Conservation (phyloP, 2,888 invertebrate species). For the Octonoba sinensis region DNA sequence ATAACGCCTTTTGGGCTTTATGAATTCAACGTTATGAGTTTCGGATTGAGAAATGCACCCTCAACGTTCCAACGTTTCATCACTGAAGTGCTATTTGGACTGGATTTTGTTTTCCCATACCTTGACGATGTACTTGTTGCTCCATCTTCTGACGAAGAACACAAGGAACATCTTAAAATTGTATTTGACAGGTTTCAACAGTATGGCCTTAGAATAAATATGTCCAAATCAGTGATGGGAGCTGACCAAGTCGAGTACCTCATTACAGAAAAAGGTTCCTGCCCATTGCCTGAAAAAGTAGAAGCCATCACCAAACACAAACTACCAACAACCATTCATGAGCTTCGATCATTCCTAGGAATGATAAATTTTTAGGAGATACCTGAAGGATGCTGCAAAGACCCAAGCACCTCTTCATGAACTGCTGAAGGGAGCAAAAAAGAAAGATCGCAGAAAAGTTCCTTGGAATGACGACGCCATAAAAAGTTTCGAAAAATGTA, state of each 20-base stretch:
- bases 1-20: too few species aligned
- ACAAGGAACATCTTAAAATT: too few species aligned
- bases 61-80: too few species aligned
- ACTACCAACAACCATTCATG: constrained; percentile 18
- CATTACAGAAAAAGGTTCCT: background rate
- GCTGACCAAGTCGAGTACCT: background rate
- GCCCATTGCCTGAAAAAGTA: constrained; percentile 25
- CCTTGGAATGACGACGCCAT: constrained; percentile 4
- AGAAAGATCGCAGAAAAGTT: constrained; percentile 7
- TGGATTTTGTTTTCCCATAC: too few species aligned
- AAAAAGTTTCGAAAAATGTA: constrained; percentile 23
- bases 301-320: constrained; percentile 18
- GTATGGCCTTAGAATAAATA: constrained; percentile 9
- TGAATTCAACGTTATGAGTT: too few species aligned
- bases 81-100: too few species aligned
- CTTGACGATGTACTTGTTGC: too few species aligned
- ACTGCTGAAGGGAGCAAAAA: constrained; percentile 25
- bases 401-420: constrained; percentile 30
- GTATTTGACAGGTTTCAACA: background rate
- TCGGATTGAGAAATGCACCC: too few species aligned
- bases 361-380: constrained; percentile 58
- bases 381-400: constrained; percentile 31
- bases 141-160: too few species aligned
- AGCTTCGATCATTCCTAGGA: constrained; percentile 49
- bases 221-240: background rate